Evolutionary conservation across 1,140 invertebrate genomes (phyloP).

Genomic region (Atopsyche davidsoni): DNA sequence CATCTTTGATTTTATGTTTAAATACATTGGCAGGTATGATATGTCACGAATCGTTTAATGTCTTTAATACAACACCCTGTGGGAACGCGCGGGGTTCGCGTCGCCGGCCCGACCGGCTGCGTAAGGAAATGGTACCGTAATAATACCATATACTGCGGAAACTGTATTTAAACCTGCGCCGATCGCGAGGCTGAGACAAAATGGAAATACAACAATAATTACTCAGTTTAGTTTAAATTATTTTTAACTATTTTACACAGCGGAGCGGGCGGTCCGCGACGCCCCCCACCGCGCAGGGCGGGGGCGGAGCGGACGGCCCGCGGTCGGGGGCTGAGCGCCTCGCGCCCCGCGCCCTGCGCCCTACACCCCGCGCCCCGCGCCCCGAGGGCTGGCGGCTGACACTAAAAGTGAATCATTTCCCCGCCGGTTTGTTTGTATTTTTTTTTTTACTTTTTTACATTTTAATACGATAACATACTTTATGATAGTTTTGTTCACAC

Average conservation of each 20-base stretch:
- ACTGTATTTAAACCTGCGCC: slow-evolving; percentile 24
- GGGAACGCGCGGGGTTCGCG: no score
- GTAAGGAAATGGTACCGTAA: slow-evolving; percentile 20
- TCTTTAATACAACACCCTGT: not conserved
- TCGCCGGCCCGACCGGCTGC: no score
- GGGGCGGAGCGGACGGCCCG: slow-evolving; percentile 27
- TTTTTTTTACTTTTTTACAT: slow-evolving; percentile 19
- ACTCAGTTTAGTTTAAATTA: slow-evolving; percentile 22
- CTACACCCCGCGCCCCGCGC: slow-evolving; percentile 9
- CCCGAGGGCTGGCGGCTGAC: slow-evolving; percentile 9
- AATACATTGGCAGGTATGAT: slow-evolving; percentile 30
- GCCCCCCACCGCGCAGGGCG: not conserved
- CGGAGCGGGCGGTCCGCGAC: no score
- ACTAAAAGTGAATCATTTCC: slow-evolving; percentile 22
- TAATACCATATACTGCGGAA: slow-evolving; percentile 27
- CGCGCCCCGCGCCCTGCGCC: slow-evolving; percentile 14
- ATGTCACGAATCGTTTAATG: slow-evolving; percentile 19
- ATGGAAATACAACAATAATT: slow-evolving; percentile 21
- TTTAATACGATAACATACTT: slow-evolving; percentile 24
- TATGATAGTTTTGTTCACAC: slow-evolving; percentile 23
- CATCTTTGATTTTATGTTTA: slow-evolving; percentile 25
- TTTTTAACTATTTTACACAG: no score
- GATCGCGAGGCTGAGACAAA: no score
- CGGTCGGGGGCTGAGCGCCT: slow-evolving; percentile 14
- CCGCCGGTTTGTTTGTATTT: slow-evolving; percentile 14